Conservation (phyloP, 2,797 vertebrate genomes). For the Philypnodon macrostomus region DNA sequence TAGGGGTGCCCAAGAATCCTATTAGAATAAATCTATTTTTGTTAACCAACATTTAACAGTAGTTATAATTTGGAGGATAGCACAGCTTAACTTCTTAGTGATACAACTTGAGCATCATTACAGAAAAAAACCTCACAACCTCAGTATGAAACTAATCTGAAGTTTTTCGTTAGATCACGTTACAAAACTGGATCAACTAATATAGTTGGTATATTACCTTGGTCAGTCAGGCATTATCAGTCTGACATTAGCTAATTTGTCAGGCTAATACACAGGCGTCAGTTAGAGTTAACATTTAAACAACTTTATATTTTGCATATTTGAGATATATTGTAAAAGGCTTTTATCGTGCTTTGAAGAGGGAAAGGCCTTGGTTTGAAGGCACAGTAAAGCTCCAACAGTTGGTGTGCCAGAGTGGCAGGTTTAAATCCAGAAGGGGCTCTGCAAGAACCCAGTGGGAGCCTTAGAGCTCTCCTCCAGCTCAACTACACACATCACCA, state of each 20-base stretch:
- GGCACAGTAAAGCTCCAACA: conserved; percentile 67
- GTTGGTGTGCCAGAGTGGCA: conserved; percentile 62
- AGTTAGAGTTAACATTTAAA: neutral
- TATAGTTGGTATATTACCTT: too few relatives aligned
- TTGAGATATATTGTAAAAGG: conserved; percentile 24
- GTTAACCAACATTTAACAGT: too few relatives aligned
- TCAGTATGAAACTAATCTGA: too few relatives aligned
- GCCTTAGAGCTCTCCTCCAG: conserved; percentile 50
- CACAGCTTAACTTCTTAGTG: too few relatives aligned
- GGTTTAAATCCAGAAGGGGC: conserved; percentile 74
- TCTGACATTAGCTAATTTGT: conserved; percentile 1
- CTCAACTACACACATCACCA: conserved; percentile 48
- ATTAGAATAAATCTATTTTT: too few relatives aligned
- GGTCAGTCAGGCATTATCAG: neutral
- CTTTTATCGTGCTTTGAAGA: conserved; percentile 25
- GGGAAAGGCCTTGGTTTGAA: conserved; percentile 28
- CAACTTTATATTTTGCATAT: conserved; percentile 3
- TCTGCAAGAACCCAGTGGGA: conserved; percentile 65
- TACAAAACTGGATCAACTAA: too few relatives aligned
- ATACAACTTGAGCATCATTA: too few relatives aligned
- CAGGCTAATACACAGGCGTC: neutral
- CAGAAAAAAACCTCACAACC: too few relatives aligned
- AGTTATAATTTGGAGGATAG: too few relatives aligned
- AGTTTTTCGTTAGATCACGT: too few relatives aligned
- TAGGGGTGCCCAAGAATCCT: conserved; percentile 5